phyloP scores from a whole-genome alignment of 35 echinoderm and acorn worm genomes.

The Heliocidaris tuberculata region DNA sequence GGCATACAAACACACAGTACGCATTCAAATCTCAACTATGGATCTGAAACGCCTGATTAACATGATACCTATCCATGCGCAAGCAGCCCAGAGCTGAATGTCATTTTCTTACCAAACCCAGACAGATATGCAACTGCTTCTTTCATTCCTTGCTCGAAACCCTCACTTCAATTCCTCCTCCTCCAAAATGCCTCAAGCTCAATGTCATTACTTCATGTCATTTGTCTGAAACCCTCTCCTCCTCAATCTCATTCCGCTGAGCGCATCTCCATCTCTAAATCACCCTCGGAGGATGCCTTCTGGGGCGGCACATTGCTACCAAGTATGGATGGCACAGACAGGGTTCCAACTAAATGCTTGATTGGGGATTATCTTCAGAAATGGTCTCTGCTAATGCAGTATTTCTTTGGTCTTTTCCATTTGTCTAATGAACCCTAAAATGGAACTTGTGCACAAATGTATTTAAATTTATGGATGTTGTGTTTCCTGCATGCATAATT shows the following conservation, averaged over 20 bases:
- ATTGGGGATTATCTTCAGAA: neutral
- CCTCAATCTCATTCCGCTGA: neutral
- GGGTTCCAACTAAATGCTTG: neutral
- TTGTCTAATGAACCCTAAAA: neutral
- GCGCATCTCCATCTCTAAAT: neutral
- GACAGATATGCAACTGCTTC: neutral
- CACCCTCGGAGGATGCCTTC: neutral
- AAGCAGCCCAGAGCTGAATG: neutral
- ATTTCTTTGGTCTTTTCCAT: neutral
- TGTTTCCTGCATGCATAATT: neutral
- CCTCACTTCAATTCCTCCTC: neutral
- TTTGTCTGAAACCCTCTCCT: constrained; percentile 15
- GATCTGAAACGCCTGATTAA: neutral
- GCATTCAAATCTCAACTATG: neutral
- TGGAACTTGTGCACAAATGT: neutral
- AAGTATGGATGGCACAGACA: neutral
- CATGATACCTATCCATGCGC: neutral
- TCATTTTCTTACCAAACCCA: neutral
- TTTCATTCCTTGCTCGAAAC: neutral
- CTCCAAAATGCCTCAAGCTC: neutral
- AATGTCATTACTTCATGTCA: constrained; percentile 11
- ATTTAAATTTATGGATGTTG: neutral
- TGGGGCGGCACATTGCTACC: neutral
- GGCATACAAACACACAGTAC: neutral
- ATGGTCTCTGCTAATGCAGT: neutral